Evolutionary conservation across 2,113 vertebrate species (phyloP).

Genomic region (Onychostruthus taczanowskii): DNA sequence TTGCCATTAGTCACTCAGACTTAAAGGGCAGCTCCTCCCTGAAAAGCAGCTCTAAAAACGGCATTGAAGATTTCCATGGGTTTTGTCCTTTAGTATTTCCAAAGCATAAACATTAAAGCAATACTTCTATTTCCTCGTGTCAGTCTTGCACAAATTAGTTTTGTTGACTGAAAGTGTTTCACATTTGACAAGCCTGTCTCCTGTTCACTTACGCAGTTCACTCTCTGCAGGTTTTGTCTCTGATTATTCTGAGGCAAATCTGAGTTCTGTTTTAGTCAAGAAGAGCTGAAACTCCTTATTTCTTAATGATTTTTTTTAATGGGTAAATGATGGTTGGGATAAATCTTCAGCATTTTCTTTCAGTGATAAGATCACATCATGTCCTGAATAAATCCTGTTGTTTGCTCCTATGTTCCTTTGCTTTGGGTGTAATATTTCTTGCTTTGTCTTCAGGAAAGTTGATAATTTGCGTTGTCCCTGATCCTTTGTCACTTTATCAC

Average conservation of each 20-base stretch:
- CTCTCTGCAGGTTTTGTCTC: not conserved
- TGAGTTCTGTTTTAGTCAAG: not conserved
- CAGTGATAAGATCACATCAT: not conserved
- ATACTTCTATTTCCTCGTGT: not conserved
- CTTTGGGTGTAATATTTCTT: not conserved
- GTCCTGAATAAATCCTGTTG: not conserved
- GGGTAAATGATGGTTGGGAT: not conserved
- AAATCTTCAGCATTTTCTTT: not conserved
- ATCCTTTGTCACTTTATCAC: not conserved
- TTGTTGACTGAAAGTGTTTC: not conserved
- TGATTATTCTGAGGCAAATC: not conserved
- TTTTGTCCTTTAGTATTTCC: slow-evolving; percentile 28
- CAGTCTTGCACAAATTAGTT: not conserved
- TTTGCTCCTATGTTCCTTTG: not conserved
- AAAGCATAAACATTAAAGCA: not conserved
- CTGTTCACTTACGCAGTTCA: not conserved
- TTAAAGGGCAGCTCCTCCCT: slow-evolving; percentile 66
- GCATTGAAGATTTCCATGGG: slow-evolving; percentile 17
- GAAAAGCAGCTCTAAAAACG: slow-evolving; percentile 44
- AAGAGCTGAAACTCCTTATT: not conserved
- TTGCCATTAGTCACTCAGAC: slow-evolving; percentile 59
- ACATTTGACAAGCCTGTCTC: not conserved
- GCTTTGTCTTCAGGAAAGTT: not conserved
- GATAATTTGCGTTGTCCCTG: not conserved
- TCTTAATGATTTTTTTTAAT: not conserved